Evolutionary conservation across 2,113 vertebrate genomes (phyloP), one percentile per base, ranked within the genome.

Genomic region (Engystomops pustulosus): DNA sequence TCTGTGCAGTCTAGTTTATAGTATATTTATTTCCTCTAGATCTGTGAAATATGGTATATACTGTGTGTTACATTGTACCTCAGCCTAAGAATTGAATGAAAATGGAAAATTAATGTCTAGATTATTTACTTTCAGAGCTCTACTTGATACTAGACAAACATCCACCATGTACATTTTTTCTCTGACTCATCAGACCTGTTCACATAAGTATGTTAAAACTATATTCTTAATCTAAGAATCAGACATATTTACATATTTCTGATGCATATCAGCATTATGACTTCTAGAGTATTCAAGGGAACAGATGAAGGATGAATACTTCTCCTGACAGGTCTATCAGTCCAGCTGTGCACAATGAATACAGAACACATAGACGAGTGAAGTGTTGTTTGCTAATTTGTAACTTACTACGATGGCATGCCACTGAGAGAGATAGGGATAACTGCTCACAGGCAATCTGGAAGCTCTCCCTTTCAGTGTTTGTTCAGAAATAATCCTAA

Each of bases 321-420:
- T 41, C n/a, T 41, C 67, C 23, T 70, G 18, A 15, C 4, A 41
- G 23, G 23, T 45, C 47, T 45, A 62, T 41, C 7, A 30, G 70
- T 65, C 41, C 69, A 74, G 80, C 80, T 83, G 38, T 62, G 53
- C 14, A 41, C 68, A 72, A 72, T 30, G 30, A 55, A n/a, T 44
- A 58, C 14, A 71, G 8, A 70, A 45, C 27, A 25, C 8, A 75
- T n/a, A 75, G 81, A 36, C 25, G 25, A 85, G 80, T 68, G 41
- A 87, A 89, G 85, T 53, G 36, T 86, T 53, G 36, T 86, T 89
- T 86, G 79, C 85, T 90, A 88, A 88, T 87, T 89, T 89, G 86
- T 88, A 89, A 89, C 87, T 85, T 86, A 87, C 25, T 78, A 87
- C 44, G 45, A 69, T 69, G 82, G 89, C 85, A 90, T 81, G 84